These are phyloP conservation scores for Leptinotarsa texana DNA, from an alignment of 1,140 invertebrate genomes.

Conservation along the genomic window DNA sequence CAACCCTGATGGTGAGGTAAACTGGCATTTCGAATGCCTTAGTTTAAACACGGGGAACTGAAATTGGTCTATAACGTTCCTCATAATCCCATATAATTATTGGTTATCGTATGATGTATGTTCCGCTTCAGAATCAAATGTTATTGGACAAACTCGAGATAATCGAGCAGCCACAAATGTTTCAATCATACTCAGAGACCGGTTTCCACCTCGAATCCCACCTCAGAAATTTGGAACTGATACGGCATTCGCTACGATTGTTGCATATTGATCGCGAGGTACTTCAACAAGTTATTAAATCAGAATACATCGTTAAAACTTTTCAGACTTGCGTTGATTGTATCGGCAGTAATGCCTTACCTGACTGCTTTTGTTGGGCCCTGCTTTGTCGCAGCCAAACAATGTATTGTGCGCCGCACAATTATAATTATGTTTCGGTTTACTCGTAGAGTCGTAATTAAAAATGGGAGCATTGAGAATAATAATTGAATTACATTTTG, in stretches of 20 bases:
- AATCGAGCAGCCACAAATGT: no score
- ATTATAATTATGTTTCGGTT: slow-evolving; percentile 54
- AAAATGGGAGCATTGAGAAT: slow-evolving; percentile 40
- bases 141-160: no score
- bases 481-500: slow-evolving; percentile 19
- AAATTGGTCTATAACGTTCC: no score
- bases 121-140: no score
- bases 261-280: slow-evolving; percentile 43
- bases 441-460: slow-evolving; percentile 49
- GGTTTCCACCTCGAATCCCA: background rate
- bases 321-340: slow-evolving; percentile 55
- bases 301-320: slow-evolving; percentile 56
- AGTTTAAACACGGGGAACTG: no score
- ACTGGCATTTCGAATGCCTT: no score
- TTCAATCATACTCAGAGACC: background rate
- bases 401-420: slow-evolving; percentile 52
- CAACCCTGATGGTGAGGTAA: no score
- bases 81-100: no score
- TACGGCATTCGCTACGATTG: background rate
- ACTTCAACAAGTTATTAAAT: slow-evolving; percentile 54
- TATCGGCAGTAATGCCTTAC: slow-evolving; percentile 49
- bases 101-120: no score
- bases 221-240: background rate
- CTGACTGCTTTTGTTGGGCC: slow-evolving; percentile 50
- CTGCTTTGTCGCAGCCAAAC: slow-evolving; percentile 47